phyloP scores from a whole-genome alignment of 2,797 vertebrate genomes.

The Bradypodion ventrale region DNA sequence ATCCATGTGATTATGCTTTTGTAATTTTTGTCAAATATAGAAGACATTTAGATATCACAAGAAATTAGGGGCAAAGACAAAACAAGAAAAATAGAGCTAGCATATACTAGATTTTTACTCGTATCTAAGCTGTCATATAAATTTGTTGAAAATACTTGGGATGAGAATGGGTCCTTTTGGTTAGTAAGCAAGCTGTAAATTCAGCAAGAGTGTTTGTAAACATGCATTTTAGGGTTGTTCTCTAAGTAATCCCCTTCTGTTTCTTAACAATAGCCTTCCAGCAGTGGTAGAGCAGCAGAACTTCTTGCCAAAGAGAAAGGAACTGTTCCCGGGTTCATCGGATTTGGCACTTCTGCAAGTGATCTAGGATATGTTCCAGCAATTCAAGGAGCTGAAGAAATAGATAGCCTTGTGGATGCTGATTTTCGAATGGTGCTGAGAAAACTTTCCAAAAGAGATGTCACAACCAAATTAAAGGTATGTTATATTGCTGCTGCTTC shows the following conservation, averaged over 20 bases:
- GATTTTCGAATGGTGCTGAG: conserved; percentile 95
- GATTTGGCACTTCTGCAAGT: conserved; percentile 85
- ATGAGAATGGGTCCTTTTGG: conserved; percentile 11
- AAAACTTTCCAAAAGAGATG: conserved; percentile 94
- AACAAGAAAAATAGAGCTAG: background rate
- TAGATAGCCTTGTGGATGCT: conserved; percentile 93
- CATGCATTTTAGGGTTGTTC: background rate
- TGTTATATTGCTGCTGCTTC: too few relatives aligned
- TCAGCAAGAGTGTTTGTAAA: background rate
- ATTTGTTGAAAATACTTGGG: too few relatives aligned
- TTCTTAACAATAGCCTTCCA: conserved; percentile 85
- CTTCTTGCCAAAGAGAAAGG: conserved; percentile 91
- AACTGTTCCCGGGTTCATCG: conserved; percentile 92
- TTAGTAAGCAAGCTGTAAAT: background rate
- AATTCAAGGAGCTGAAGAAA: conserved; percentile 93
- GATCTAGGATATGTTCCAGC: conserved; percentile 94
- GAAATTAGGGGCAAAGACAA: background rate
- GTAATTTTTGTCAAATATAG: background rate
- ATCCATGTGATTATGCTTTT: background rate
- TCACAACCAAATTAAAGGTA: conserved; percentile 93
- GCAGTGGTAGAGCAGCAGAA: conserved; percentile 93
- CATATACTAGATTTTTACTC: background rate
- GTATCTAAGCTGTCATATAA: background rate
- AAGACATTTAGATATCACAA: background rate
- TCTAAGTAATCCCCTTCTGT: background rate